These are phyloP conservation scores for Mus pahari DNA, from an alignment of 2,113 vertebrate genomes.

Conservation along the genomic window DNA sequence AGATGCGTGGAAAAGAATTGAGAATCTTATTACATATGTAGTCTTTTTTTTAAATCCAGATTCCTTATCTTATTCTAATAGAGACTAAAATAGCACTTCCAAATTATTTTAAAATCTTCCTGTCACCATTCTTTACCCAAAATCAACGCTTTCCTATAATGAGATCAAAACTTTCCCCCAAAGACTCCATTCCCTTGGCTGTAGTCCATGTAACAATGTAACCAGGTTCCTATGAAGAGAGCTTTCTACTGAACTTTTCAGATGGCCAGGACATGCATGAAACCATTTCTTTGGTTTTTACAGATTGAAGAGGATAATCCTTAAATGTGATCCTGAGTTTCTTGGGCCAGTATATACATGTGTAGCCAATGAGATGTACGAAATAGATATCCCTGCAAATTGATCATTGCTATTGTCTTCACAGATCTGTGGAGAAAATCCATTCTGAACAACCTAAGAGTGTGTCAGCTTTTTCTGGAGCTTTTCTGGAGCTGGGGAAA, in stretches of 20 bases:
- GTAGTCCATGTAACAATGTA: background rate
- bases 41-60: background rate
- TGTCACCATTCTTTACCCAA: conserved; percentile 31
- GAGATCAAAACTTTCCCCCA: background rate
- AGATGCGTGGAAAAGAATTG: background rate
- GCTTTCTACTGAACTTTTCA: conserved; percentile 22
- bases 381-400: background rate
- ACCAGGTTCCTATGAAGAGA: background rate
- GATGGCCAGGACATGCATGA: conserved; percentile 6
- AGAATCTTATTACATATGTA: background rate
- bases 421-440: background rate
- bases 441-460: background rate
- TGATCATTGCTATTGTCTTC: background rate
- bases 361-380: background rate
- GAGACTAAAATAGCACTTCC: background rate
- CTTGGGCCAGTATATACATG: background rate
- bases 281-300: background rate
- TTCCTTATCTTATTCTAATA: background rate
- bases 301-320: background rate
- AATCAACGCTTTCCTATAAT: background rate
- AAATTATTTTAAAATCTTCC: conserved; percentile 49
- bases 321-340: background rate
- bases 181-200: background rate
- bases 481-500: background rate
- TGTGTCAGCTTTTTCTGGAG: background rate